Evolutionary conservation across 2,888 invertebrate genomes (phyloP), one percentile per base, ranked within the genome.

Genomic region (Spilosoma lubricipeda): DNA sequence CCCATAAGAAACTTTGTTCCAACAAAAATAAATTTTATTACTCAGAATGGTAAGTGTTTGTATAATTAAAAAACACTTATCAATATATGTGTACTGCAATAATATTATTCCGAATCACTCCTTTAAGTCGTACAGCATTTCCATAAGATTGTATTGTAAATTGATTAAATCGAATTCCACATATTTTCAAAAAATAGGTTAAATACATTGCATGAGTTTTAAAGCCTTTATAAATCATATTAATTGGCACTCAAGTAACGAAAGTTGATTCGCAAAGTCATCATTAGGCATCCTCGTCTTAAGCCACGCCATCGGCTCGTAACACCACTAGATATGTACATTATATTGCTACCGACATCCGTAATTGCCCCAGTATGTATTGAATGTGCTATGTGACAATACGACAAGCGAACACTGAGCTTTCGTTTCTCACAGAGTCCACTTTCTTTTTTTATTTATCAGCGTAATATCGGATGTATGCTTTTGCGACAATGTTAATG

Each of bases 361-460:
- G 75, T 39, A 72, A 72, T 72, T 30, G 56, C 8, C n/a, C 39
- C 65, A 56, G 63, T 59, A 71, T 71, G 36, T 70, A 75, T 75
- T 67, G 48, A 71, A 45, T 72, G 69, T 66, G 66, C 65, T 67
- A 59, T 70, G 70, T 70, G 76, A 76, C 72, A 73, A 72, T 75
- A 69, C 67, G 67, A 64, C 59, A 59, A 66, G 20, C 48, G n/a
- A n/a, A 39, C 36, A 39, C 30, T 70, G 36, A 73, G 70, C 76
- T 76, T 76, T 76, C 76, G 48, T 71, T 73, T 73, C 73, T 73
- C 73, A 76, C 70, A 76, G 67, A 73, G 30, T 63, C 71, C 70
- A 72, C 76, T 76, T 76, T 76, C 73, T 73, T 76, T 74, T 73
- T 71, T 45, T 73, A 73, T 73, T 72, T 66, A 72, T 67, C 66